Base-by-base conservation (phyloP, 1,140 invertebrate genomes). In the Lysiphlebus fabarum region DNA sequence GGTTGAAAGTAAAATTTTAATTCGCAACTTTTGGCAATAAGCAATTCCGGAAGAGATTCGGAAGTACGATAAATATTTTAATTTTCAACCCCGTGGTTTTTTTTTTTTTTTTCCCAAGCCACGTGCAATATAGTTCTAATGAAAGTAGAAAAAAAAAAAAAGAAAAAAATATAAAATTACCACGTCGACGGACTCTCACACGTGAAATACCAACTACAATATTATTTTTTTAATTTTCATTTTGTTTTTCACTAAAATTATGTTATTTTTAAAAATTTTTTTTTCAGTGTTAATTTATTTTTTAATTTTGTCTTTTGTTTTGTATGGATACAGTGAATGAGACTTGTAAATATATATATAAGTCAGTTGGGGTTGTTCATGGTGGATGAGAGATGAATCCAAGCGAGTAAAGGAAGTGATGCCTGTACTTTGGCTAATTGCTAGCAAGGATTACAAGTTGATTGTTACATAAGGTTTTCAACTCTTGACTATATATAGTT, bases 31-130 rank as follows among this genome's bases (percentile, higher is more conserved):
- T 69, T 48, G 65, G 61, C 66, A 69, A 66, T 71, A 67, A 70
- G 73, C 69, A 73, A 73, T 75, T 67, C 65, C 62, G 53, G 64
- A 69, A 70, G 61, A 73, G 72, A 70, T 73, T 70, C 62, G 50
- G 44, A 66, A 69, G 61, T 65, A 48, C 59, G 64, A 65, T 67
- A 71, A 75, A 69, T 68, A 71, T 68, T 76, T 71, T 72, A 73
- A 74, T 70, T 73, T 70, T 58, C 45, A 45, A 54, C 57, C 49
- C 56, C 42, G 56, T 61, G 59, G 57, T 65, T 58, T 56, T 44
- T 14, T 49, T 2, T 40, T 56, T 14, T 26, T n/a, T n/a, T n/a
- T n/a, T n/a, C n/a, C n/a, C 17, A 26, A 26, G 17, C 17, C 17
- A 26, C 17, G 17, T 26, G 17, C 17, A 26, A 26, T 26, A 26